A percentile compares a stretch with the other conserved stretches of the same genome.
phyloP scores from a whole-genome alignment of 2,888 invertebrate genomes.

The Chaetogeoica ovagalla region DNA sequence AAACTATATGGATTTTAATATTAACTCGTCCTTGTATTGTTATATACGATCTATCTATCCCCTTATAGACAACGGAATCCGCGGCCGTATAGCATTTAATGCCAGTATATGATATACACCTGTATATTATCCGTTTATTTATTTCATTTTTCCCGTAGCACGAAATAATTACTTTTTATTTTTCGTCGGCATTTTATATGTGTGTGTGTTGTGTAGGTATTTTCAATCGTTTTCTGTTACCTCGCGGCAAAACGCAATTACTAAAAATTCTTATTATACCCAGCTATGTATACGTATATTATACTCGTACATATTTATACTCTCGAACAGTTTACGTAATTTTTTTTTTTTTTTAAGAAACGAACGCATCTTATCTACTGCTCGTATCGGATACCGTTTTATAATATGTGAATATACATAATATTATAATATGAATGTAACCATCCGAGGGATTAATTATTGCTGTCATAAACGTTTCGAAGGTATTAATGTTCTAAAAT shows the following conservation, averaged over 20 bases:
- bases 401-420: background rate
- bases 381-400: slow-evolving; percentile 36
- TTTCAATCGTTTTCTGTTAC: slow-evolving; percentile 36
- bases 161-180: slow-evolving; percentile 43
- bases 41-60: slow-evolving; percentile 29
- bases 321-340: slow-evolving; percentile 24
- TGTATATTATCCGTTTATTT: slow-evolving; percentile 10
- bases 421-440: background rate
- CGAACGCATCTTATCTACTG: slow-evolving; percentile 26
- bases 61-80: slow-evolving; percentile 41
- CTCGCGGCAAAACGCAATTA: slow-evolving; percentile 32
- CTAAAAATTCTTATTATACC: slow-evolving; percentile 17
- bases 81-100: background rate
- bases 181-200: slow-evolving; percentile 29
- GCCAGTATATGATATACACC: background rate
- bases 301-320: background rate
- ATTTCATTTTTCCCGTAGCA: slow-evolving; percentile 25
- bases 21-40: background rate
- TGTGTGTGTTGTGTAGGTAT: slow-evolving; percentile 12
- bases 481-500: slow-evolving; percentile 1
- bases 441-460: slow-evolving; percentile 42
- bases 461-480: slow-evolving; percentile 35
- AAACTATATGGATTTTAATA: background rate
- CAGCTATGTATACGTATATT: background rate
- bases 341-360: slow-evolving; percentile 14